Evolutionary conservation across 2,888 invertebrate species (phyloP).

Genomic region (Nephrotoma guestfalica): DNA sequence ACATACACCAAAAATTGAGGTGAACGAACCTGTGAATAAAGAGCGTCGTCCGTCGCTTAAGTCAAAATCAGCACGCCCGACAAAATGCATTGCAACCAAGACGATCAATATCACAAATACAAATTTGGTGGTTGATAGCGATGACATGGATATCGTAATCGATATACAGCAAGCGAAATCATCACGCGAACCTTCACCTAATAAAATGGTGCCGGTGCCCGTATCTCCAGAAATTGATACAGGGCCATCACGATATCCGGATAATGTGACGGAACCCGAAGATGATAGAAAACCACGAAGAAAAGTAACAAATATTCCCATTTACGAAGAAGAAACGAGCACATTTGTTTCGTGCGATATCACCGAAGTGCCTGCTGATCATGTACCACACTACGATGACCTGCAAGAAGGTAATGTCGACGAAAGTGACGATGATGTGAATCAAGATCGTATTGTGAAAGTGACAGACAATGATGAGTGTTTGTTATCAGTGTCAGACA

Average conservation of each 20-base stretch:
- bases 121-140: conserved; percentile 30
- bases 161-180: conserved; percentile 59
- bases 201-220: conserved; percentile 52
- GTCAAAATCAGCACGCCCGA: conserved; percentile 18
- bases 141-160: conserved; percentile 37
- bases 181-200: conserved; percentile 59
- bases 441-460: not conserved
- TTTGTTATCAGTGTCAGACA: conserved; percentile 46
- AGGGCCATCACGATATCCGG: conserved; percentile 53
- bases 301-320: conserved; percentile 35
- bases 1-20: conserved; percentile 18
- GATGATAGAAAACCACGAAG: conserved; percentile 40
- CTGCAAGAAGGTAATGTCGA: conserved; percentile 23
- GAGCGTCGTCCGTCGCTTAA: conserved; percentile 10
- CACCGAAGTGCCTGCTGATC: conserved; percentile 38
- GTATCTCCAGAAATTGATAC: conserved; percentile 42
- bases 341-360: conserved; percentile 34
- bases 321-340: conserved; percentile 40
- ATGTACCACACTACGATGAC: conserved; percentile 32
- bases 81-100: conserved; percentile 37
- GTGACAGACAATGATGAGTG: conserved; percentile 36
- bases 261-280: conserved; percentile 60
- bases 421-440: conserved; percentile 37
- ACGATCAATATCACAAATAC: conserved; percentile 35
- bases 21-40: not conserved